A percentile compares a stretch with the other conserved stretches of the same genome.
Evolutionary conservation across 2,113 vertebrate species (phyloP).

Genomic region (Canis aureus): DNA sequence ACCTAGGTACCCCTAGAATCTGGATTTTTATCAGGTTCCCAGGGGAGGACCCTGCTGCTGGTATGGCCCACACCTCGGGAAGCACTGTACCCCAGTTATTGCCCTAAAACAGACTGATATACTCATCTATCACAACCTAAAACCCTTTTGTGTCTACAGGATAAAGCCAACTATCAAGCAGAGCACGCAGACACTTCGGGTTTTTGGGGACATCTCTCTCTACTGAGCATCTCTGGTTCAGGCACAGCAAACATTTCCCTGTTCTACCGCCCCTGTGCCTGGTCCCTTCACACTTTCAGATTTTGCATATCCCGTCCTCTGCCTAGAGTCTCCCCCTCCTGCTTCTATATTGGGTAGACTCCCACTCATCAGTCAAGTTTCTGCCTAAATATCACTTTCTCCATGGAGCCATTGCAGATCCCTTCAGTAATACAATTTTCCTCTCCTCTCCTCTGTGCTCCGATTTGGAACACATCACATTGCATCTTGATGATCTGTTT

Average conservation of each 20-base stretch:
- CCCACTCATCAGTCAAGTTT: conserved; percentile 56
- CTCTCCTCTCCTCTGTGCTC: background rate
- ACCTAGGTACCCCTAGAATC: background rate
- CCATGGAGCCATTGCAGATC: background rate
- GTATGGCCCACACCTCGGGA: background rate
- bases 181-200: too few species aligned
- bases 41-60: background rate
- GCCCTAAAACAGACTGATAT: background rate
- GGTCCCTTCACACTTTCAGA: background rate
- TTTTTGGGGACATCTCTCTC: background rate
- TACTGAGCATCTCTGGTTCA: background rate
- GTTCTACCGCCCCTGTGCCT: fast-evolving
- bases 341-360: conserved; percentile 54
- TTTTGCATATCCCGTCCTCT: background rate
- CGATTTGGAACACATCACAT: background rate
- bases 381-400: conserved; percentile 66
- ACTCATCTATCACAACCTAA: fast-evolving
- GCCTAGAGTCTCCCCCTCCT: background rate
- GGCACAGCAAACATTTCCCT: background rate
- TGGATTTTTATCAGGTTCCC: background rate
- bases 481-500: background rate
- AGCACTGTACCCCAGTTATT: fast-evolving
- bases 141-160: background rate
- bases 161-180: fast-evolving
- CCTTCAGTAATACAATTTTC: background rate